Conservation (phyloP, 2,797 vertebrate genomes). For the Smutsia temminckii region DNA sequence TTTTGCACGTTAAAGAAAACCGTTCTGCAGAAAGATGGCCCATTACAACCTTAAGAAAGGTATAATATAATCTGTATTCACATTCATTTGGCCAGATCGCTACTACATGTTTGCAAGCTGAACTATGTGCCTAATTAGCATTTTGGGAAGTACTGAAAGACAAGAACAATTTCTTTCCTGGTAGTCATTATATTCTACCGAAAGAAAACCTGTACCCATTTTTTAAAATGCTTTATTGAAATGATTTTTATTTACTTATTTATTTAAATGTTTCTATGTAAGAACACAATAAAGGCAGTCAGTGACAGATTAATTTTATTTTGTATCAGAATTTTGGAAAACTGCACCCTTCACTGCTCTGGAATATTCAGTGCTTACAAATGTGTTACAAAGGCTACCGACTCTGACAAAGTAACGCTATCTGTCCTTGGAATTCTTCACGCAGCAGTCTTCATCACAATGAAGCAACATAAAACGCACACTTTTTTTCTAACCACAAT, state of each 20-base stretch:
- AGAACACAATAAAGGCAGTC: slow-evolving; percentile 33
- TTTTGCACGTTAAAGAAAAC: neutral
- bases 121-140: neutral
- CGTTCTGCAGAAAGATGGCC: neutral
- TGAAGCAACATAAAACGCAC: neutral
- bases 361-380: neutral
- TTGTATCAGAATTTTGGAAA: slow-evolving; percentile 20
- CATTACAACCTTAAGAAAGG: neutral
- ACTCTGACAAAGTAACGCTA: neutral
- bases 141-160: slow-evolving; percentile 29
- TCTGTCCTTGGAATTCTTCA: neutral
- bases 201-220: slow-evolving; percentile 7
- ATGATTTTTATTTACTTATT: neutral
- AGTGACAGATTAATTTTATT: slow-evolving; percentile 23
- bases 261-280: neutral
- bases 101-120: neutral
- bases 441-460: neutral
- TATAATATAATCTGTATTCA: neutral
- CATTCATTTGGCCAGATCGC: neutral
- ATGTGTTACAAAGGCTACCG: neutral
- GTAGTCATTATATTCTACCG: neutral
- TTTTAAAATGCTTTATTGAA: slow-evolving; percentile 69
- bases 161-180: neutral
- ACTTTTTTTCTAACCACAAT: neutral
- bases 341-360: neutral